Percentiles rank a stretch among this genome's conserved stretches.
phyloP scores from a whole-genome alignment of 2,113 vertebrate species.

The Abramis brama region DNA sequence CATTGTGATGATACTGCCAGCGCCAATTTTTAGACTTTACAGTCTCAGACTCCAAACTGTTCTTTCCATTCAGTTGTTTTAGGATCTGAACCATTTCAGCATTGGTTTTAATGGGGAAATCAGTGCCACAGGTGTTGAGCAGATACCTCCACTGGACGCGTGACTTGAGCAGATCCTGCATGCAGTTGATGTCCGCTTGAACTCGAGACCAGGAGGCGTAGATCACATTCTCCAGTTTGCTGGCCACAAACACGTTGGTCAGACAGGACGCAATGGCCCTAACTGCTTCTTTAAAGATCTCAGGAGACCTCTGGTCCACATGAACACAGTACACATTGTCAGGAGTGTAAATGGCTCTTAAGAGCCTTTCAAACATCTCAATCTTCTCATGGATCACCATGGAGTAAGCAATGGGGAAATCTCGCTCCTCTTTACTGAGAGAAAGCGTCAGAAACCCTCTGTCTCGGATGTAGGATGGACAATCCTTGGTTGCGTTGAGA shows the following conservation, averaged over 20 bases:
- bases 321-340: conserved; percentile 95
- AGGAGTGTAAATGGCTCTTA: conserved; percentile 83
- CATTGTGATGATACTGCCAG: conserved; percentile 79
- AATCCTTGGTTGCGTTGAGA: conserved; percentile 80
- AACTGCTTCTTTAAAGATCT: conserved; percentile 76
- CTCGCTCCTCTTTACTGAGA: conserved; percentile 81
- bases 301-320: conserved; percentile 79
- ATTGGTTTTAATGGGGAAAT: conserved; percentile 95
- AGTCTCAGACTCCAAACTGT: conserved; percentile 85
- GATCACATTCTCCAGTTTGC: conserved; percentile 78
- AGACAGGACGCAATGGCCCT: conserved; percentile 82
- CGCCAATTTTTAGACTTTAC: conserved; percentile 66
- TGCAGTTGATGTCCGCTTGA: conserved; percentile 94
- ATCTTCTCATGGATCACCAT: conserved; percentile 92
- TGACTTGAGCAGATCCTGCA: conserved; percentile 83
- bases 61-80: conserved; percentile 80
- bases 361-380: conserved; percentile 90
- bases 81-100: conserved; percentile 80
- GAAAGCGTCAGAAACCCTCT: conserved; percentile 78
- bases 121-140: conserved; percentile 89
- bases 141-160: conserved; percentile 83
- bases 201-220: conserved; percentile 90
- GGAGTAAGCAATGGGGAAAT: conserved; percentile 87
- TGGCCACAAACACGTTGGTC: conserved; percentile 88
- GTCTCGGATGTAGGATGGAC: conserved; percentile 67